Evolutionary conservation across 2,797 vertebrate species (phyloP).

Genomic region (Eutrigla gurnardus): DNA sequence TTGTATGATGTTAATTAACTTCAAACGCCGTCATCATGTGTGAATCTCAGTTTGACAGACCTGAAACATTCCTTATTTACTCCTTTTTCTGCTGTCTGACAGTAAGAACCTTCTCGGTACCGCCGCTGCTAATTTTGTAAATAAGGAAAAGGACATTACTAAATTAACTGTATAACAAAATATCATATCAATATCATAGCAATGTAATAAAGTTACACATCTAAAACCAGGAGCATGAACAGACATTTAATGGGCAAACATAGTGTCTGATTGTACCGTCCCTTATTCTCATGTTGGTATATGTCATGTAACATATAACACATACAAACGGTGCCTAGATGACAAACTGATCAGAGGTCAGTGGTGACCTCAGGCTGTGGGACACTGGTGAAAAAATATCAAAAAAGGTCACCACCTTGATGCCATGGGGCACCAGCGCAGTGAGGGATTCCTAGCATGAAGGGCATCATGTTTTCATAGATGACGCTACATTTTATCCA

Average conservation of each 20-base stretch:
- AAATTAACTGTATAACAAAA: neutral
- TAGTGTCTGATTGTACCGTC: too few species aligned
- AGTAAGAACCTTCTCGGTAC: constrained; percentile 2
- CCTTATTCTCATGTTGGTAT: too few species aligned
- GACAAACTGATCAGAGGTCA: too few species aligned
- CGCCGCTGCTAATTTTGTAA: neutral
- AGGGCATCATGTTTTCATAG: too few species aligned
- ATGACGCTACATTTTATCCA: neutral
- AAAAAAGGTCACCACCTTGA: too few species aligned
- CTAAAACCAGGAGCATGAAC: neutral
- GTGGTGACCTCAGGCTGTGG: too few species aligned
- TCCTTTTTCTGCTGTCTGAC: neutral
- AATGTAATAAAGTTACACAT: neutral
- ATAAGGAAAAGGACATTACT: neutral
- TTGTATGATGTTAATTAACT: constrained; percentile 27
- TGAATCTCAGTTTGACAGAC: constrained; percentile 23
- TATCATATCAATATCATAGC: neutral
- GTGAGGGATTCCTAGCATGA: neutral
- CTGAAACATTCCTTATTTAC: constrained; percentile 5
- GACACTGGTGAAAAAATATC: too few species aligned
- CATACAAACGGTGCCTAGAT: too few species aligned
- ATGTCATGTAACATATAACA: too few species aligned
- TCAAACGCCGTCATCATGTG: constrained; percentile 28
- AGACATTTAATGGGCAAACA: neutral
- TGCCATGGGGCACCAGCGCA: too few species aligned